Conservation (phyloP, 2,113 vertebrate genomes). For the Bufo bufo region DNA sequence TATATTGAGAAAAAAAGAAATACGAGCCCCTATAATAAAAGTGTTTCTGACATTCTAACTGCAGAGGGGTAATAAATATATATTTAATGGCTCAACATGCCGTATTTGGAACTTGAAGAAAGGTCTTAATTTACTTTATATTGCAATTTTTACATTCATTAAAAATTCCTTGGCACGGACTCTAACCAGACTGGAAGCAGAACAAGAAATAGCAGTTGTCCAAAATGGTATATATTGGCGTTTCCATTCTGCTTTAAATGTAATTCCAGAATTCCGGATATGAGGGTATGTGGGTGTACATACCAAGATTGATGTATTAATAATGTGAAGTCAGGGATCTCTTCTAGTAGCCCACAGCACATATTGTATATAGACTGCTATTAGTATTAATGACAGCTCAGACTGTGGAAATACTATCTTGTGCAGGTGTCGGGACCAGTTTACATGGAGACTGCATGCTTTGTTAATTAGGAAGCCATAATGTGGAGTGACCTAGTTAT, state of each 20-base stretch:
- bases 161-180: constrained; percentile 41
- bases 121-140: constrained; percentile 47
- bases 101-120: constrained; percentile 37
- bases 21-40: constrained; percentile 35
- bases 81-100: constrained; percentile 39
- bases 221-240: constrained; percentile 28
- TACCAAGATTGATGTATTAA: constrained; percentile 18
- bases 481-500: constrained; percentile 6
- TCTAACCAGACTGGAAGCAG: constrained; percentile 43
- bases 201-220: constrained; percentile 35
- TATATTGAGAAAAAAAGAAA: constrained; percentile 16
- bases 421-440: background rate
- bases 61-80: constrained; percentile 38
- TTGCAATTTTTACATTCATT: constrained; percentile 45
- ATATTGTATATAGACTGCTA: constrained; percentile 5
- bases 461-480: background rate
- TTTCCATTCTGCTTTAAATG: constrained; percentile 4
- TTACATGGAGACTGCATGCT: background rate
- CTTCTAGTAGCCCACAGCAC: background rate
- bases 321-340: constrained; percentile 11
- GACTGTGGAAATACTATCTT: constrained; percentile 1
- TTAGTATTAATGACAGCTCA: constrained; percentile 26
- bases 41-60: constrained; percentile 47
- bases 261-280: constrained; percentile 6
- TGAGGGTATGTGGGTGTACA: constrained; percentile 21